Base-by-base conservation (phyloP, 2,113 vertebrate genomes). In the Vulpes vulpes region DNA sequence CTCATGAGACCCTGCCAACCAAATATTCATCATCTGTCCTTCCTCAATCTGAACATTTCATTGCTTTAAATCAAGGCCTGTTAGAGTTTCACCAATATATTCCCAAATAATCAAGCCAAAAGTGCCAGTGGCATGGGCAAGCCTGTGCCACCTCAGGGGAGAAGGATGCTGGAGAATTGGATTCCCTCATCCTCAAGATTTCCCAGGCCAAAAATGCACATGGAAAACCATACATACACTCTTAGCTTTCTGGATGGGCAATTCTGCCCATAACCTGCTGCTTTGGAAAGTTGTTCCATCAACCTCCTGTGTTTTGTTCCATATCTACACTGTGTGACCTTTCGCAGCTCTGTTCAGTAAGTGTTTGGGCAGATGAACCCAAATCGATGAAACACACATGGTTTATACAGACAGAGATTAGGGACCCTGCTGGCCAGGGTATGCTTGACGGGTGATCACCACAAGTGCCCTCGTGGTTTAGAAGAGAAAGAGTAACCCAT, bases 301-400 rank as follows among this genome's bases (percentile, higher is more conserved):
- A 17, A 59, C 8, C 51, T 23, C 5, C 16, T 74, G 15, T 32
- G 67, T 53, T 83, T 79, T 22, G 7, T 32, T 95, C 51, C 38
- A 59, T 93, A 32, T 73, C 15, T 64, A 78, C 53, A 17, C 57
- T 71, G 25, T 27, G 6, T 38, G 8, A 62, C 81, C 49, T 89
- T 73, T 35, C 57, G 25, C 38, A 6, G 10, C 14, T 51, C 20
- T 73, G 5, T 57, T 92, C 87, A 65, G 20, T 51, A 90, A 94
- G 76, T 78, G 55, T 85, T 88, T 78, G 64, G 19, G 83, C 81
- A 97, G 94, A 95, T 35, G 69, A 62, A 43, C 43, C 20, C 35
- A 88, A 87, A 93, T 0, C 43, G 79, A 85, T 73, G 38, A 83
- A 81, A 90, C 55, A 94, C 55, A 57, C 38, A 80, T 83, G 62